Evolutionary conservation across 2,113 vertebrate genomes (phyloP).

Genomic region (Cairina moschata): DNA sequence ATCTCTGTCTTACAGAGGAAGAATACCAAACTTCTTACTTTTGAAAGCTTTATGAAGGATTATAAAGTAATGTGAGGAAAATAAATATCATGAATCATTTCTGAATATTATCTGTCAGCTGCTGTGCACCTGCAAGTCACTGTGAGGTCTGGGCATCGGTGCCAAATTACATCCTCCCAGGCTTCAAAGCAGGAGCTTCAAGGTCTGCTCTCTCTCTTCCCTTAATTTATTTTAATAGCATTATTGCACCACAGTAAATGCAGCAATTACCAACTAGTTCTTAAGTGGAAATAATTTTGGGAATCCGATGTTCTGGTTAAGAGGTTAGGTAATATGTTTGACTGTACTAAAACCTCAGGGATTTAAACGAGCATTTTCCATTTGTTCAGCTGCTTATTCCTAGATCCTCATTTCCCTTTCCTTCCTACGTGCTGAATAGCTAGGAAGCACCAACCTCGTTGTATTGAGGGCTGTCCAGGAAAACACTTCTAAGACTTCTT

Average conservation of each 20-base stretch:
- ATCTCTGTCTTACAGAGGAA: background rate
- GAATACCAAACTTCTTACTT: background rate
- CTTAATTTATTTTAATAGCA: background rate
- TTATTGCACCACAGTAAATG: background rate
- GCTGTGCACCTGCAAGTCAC: background rate
- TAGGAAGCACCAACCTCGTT: background rate
- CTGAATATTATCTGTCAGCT: background rate
- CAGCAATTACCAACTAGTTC: background rate
- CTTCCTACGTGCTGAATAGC: background rate
- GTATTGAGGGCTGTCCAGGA: background rate
- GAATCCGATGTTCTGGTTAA: background rate
- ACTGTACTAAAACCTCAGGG: background rate
- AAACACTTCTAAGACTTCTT: background rate
- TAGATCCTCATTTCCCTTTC: background rate
- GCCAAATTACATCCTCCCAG: background rate
- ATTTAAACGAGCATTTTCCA: background rate
- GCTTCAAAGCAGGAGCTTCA: background rate
- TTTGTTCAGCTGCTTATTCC: background rate
- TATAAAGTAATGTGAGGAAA: background rate
- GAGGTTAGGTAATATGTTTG: background rate
- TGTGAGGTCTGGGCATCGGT: background rate
- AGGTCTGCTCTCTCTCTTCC: background rate
- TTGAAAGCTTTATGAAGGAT: background rate
- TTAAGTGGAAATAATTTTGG: background rate
- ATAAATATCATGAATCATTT: background rate